Conservation (phyloP, 2,113 vertebrate species). For the Tricholaema leucomelas region DNA sequence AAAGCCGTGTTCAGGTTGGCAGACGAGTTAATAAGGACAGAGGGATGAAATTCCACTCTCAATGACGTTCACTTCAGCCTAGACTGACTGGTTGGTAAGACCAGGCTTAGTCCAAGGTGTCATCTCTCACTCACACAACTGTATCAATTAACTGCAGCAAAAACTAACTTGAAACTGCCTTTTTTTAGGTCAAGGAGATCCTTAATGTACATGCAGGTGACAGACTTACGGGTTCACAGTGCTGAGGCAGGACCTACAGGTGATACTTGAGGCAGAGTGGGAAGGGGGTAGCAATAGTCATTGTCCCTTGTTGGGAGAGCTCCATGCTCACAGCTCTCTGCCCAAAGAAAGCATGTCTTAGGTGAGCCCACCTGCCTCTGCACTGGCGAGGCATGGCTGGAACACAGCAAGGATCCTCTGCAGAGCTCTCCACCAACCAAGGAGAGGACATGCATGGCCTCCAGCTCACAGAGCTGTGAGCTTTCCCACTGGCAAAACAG, state of each 20-base stretch:
- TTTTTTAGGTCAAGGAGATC: background rate
- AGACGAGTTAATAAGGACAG: background rate
- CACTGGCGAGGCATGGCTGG: rapidly evolving
- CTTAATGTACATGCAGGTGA: background rate
- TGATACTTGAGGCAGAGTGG: background rate
- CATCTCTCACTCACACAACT: background rate
- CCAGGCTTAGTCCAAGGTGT: rapidly evolving
- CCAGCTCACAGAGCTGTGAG: rapidly evolving
- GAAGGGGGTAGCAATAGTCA: rapidly evolving
- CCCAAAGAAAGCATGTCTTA: background rate
- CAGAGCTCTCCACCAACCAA: background rate
- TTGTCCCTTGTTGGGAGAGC: background rate
- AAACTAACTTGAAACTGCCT: background rate
- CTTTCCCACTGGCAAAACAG: background rate
- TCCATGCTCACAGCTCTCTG: rapidly evolving
- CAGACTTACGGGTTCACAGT: background rate
- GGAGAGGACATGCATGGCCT: rapidly evolving
- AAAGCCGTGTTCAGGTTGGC: background rate
- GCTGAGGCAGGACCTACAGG: background rate
- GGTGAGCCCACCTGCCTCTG: background rate
- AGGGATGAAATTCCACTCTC: background rate
- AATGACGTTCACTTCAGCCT: background rate
- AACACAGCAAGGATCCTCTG: rapidly evolving
- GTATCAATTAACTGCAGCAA: background rate
- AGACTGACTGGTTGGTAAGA: background rate